Conservation (phyloP, 2,113 vertebrate genomes). For the Rhipidura dahli region DNA sequence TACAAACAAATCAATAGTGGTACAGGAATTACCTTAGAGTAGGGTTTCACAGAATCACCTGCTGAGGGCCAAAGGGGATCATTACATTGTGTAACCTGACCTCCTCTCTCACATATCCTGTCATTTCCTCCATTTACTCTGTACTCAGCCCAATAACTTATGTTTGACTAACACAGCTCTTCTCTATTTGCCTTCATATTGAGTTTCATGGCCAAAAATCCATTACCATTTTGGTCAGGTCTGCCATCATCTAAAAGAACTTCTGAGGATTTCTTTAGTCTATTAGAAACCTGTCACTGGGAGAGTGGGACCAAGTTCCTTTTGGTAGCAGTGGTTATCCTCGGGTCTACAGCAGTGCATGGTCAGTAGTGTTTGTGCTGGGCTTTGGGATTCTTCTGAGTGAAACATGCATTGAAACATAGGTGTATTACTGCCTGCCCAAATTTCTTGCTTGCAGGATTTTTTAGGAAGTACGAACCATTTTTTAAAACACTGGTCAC, state of each 20-base stretch:
- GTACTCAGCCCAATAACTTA: constrained; percentile 26
- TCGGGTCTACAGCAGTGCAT: not conserved
- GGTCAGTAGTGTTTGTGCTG: not conserved
- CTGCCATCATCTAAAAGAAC: not conserved
- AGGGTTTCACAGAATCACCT: not conserved
- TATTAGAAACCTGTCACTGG: not conserved
- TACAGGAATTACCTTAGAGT: not conserved
- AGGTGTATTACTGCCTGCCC: not conserved
- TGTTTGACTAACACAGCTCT: constrained; percentile 44
- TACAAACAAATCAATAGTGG: not conserved
- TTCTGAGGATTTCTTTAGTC: not conserved
- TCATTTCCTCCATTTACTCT: constrained; percentile 38
- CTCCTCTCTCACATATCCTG: not conserved
- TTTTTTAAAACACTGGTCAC: not conserved
- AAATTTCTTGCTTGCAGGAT: not conserved
- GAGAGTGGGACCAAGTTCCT: not conserved
- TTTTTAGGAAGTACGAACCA: not conserved
- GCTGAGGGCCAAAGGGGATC: constrained; percentile 11
- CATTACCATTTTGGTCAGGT: constrained; percentile 38
- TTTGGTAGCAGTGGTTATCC: not conserved
- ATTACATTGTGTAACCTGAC: constrained; percentile 1
- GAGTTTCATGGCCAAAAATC: constrained; percentile 53
- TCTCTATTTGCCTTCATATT: constrained; percentile 57
- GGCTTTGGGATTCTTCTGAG: not conserved
- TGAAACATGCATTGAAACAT: not conserved